Base-by-base conservation (phyloP, 2,888 invertebrate species). In the Eurytoma californica region DNA sequence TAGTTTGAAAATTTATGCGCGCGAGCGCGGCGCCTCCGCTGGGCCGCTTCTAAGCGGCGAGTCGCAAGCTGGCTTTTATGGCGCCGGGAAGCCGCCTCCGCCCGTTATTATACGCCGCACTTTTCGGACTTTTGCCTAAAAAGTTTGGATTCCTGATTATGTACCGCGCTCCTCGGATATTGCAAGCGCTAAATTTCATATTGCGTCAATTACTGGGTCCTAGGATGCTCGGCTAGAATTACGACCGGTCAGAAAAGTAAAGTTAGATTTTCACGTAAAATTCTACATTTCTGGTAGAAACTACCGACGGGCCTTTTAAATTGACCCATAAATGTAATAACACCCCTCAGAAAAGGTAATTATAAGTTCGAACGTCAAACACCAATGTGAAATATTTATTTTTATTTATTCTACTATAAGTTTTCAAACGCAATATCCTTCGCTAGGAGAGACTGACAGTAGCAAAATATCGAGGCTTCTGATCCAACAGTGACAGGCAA, bases 1-100 rank as follows among this genome's bases (percentile, higher is more conserved):
- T 67, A 67, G 74, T 67, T 67, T 67, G 51, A 20, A 75, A 75
- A 75, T 75, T 75, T 67, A 75, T 75, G 67, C 67, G 49, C 16
- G 58, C 47, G 55, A 20, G 16, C 16, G 14, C 3, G 28, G n/a
- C 4, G 57, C 20, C 16, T 39, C 57, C 16, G 14, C 3, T 12
- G n/a, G 2, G 57, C 20, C 16, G 55, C 57, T 73, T 57, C 57
- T 66, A 55, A 49, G 24, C 20, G 47, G 39, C 39, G 53, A 14
- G 3, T 3, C n/a, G 61, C 5, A 30, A 24, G 39, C 18, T 63
- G 39, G 65, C 65, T 65, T 65, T 65, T 65, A 65, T 39, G 65
- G 65, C 18, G 14, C 12, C 16, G 14, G 16, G n/a, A 28, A 14
- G 28, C 20, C 24, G 20, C 47, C 12, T 58, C 20, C 61, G 7